These are phyloP conservation scores for Eurypyga helias DNA, from an alignment of 2,113 vertebrate genomes.

Conservation along the genomic window DNA sequence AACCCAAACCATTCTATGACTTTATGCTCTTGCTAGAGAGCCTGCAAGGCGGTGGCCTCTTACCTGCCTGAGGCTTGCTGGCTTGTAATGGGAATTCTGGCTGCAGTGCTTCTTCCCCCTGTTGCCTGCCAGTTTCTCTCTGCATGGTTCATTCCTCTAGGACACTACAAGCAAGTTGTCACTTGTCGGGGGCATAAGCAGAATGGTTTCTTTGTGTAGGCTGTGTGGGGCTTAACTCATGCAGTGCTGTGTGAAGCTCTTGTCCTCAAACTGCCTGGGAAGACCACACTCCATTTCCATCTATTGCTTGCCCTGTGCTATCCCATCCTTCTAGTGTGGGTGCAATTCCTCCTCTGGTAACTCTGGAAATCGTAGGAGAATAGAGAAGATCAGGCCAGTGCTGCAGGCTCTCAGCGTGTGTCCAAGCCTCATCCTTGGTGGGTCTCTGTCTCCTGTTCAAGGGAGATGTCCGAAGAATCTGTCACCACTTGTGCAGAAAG, in stretches of 20 bases:
- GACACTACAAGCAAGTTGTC: neutral
- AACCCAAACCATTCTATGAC: too few species aligned
- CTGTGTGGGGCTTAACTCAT: neutral
- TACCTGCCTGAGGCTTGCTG: neutral
- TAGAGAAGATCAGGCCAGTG: neutral
- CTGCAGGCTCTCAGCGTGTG: neutral
- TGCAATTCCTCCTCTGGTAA: neutral
- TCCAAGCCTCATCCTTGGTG: neutral
- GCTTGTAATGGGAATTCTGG: neutral
- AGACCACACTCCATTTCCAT: neutral
- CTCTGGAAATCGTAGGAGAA: neutral
- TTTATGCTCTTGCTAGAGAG: neutral
- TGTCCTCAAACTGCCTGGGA: neutral
- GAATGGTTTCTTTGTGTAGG: neutral
- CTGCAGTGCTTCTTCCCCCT: rapidly evolving
- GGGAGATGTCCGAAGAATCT: neutral
- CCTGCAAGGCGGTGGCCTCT: neutral
- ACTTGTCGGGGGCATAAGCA: neutral
- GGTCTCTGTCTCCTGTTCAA: neutral
- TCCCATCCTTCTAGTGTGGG: neutral
- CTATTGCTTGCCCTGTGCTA: rapidly evolving
- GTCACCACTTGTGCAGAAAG: neutral
- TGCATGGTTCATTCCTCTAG: neutral
- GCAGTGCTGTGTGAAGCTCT: neutral
- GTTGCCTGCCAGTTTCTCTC: neutral